Base-by-base conservation (phyloP, 2,888 invertebrate species). In the Nasonia oneida region DNA sequence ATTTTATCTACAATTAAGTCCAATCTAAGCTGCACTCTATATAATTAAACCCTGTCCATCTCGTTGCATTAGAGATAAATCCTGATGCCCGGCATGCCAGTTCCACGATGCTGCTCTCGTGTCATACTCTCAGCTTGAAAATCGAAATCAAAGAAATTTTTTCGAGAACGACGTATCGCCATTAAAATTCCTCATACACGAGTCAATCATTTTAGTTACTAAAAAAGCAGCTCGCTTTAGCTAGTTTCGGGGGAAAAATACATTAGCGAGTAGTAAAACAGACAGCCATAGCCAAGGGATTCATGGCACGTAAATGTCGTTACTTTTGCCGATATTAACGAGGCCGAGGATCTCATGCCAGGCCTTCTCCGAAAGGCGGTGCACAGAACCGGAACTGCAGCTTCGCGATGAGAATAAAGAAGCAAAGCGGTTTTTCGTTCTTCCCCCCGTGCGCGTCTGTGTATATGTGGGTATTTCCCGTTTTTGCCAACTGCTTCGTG, bases 281-380 rank as follows among this genome's bases (percentile, higher is more conserved):
- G 29, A 71, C 18, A 29, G 42, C 64, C 29, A 10, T 23, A 23
- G 42, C 78, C 42, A 57, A 57, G 76, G 71, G 61, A 85, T 77
- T 76, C 81, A 73, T 81, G n/a, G 67, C 81, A 81, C 85, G 81
- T 81, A 81, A 81, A 81, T 70, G 81, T 85, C 81, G 81, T 85
- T 85, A 85, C 81, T 85, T 77, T 81, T 64, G 71, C 70, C 85
- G 85, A 85, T 85, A 85, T 85, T 85, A 85, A 85, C 85, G 85
- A 85, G 81, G 57, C 23, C 50, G 81, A 64, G 53, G 10, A 29
- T 71, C 39, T 18, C 37, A 37, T 37, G 29, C 70, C 47, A 47
- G 71, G 47, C 67, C 61, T n/a, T 53, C 33, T 33, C 29, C 57
- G 23, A 2, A 64, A 29, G 64, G 73, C 37, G 6, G 10, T 33